Evolutionary conservation across 2,888 invertebrate species (phyloP).

Genomic region (Ernsta delagoae): DNA sequence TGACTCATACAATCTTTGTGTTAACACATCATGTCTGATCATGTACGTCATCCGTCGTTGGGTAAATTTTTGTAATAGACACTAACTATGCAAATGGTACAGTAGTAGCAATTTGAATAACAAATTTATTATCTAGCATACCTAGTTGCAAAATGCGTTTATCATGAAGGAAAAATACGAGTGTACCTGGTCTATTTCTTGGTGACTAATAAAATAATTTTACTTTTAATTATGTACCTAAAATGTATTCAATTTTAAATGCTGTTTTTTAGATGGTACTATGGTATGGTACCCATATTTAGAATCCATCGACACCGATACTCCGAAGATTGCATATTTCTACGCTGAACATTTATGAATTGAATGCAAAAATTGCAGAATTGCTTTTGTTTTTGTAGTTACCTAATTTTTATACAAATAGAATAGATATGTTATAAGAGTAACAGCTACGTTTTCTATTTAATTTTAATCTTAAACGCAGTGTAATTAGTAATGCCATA

Average conservation of each 20-base stretch:
- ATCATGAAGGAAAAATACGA: background rate
- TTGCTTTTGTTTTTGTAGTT: no score
- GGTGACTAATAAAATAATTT: background rate
- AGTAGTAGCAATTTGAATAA: slow-evolving; percentile 24
- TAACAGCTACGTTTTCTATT: background rate
- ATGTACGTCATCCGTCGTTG: slow-evolving; percentile 22
- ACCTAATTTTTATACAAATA: no score
- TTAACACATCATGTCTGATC: no score
- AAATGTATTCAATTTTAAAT: background rate
- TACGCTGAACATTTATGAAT: no score
- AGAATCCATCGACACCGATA: no score
- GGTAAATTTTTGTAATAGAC: slow-evolving; percentile 30
- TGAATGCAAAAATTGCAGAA: no score
- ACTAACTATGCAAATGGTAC: slow-evolving; percentile 26
- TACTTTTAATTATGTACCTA: no score
- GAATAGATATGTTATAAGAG: no score
- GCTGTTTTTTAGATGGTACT: background rate
- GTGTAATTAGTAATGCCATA: background rate
- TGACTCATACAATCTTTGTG: slow-evolving; percentile 25
- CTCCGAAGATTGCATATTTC: no score
- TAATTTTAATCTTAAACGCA: background rate
- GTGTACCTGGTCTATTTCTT: background rate
- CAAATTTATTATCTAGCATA: slow-evolving; percentile 16
- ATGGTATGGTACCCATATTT: no score
- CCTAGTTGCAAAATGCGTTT: slow-evolving; percentile 13